phyloP scores from a whole-genome alignment of 2,888 invertebrate species.

The Temnothorax unifasciatus region DNA sequence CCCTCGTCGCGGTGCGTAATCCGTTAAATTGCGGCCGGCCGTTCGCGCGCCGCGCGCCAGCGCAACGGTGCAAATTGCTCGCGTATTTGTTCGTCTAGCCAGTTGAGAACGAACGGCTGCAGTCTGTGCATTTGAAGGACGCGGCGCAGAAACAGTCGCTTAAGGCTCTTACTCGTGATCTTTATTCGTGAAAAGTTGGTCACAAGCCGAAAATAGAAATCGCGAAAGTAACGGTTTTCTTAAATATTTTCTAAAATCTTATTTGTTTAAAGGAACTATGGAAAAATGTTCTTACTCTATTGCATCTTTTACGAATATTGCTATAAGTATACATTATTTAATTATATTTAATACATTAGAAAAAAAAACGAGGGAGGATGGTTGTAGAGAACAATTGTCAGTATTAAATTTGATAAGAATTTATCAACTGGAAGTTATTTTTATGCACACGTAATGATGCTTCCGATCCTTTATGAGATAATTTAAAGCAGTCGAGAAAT shows the following conservation, averaged over 20 bases:
- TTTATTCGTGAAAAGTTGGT: neutral
- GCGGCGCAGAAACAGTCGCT: constrained; percentile 12
- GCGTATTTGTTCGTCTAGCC: constrained; percentile 56
- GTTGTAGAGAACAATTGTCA: neutral
- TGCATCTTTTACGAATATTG: neutral
- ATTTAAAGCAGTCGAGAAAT: neutral
- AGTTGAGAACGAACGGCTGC: constrained; percentile 26
- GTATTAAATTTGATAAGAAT: neutral
- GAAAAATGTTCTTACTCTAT: neutral
- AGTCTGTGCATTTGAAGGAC: constrained; percentile 32
- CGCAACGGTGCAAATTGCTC: constrained; percentile 47
- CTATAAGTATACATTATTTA: neutral
- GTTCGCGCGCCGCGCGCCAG: constrained; percentile 33
- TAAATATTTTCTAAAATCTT: constrained; percentile 5
- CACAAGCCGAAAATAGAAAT: neutral
- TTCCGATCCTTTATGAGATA: neutral
- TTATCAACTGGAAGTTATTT: neutral
- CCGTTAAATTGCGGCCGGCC: constrained; percentile 49
- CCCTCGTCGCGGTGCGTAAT: constrained; percentile 49
- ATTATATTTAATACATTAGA: neutral
- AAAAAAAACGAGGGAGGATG: no score
- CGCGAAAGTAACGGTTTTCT: neutral
- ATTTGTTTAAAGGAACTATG: neutral
- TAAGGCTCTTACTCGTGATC: neutral
- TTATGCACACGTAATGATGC: neutral